These are phyloP conservation scores for Trididemnum clinides DNA, from an alignment of 23 tunicate species.

Conservation along the genomic window DNA sequence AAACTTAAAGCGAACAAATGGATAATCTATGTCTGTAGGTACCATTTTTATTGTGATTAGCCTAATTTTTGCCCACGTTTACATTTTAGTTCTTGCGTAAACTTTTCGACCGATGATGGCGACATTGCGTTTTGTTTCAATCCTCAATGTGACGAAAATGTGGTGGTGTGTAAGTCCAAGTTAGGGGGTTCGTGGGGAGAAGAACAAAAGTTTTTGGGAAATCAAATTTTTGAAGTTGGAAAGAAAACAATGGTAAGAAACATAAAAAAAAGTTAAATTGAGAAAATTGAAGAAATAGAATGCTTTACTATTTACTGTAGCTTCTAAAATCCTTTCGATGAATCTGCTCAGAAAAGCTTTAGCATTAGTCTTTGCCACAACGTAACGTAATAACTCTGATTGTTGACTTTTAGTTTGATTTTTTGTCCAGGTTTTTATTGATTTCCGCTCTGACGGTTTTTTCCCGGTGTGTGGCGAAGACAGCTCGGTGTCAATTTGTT, in stretches of 20 bases:
- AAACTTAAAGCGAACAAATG: no score
- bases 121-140: slow-evolving; percentile 24
- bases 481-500: neutral
- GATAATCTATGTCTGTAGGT: no score
- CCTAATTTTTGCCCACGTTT: no score
- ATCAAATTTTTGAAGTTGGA: slow-evolving; percentile 21
- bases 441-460: slow-evolving; percentile 20
- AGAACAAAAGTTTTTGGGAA: neutral
- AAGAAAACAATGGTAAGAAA: neutral
- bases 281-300: no score
- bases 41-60: no score
- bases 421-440: slow-evolving; percentile 14
- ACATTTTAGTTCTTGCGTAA: slow-evolving; percentile 10
- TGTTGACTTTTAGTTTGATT: no score
- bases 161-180: neutral
- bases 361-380: no score
- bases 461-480: slow-evolving; percentile 24
- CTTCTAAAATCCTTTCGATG: no score
- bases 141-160: neutral
- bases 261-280: no score
- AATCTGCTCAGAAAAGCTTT: no score
- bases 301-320: no score
- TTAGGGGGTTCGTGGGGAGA: neutral
- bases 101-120: neutral
- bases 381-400: no score